These are phyloP conservation scores for Epinephelus malabaricus DNA, from an alignment of 2,797 vertebrate genomes.

Conservation along the genomic window DNA sequence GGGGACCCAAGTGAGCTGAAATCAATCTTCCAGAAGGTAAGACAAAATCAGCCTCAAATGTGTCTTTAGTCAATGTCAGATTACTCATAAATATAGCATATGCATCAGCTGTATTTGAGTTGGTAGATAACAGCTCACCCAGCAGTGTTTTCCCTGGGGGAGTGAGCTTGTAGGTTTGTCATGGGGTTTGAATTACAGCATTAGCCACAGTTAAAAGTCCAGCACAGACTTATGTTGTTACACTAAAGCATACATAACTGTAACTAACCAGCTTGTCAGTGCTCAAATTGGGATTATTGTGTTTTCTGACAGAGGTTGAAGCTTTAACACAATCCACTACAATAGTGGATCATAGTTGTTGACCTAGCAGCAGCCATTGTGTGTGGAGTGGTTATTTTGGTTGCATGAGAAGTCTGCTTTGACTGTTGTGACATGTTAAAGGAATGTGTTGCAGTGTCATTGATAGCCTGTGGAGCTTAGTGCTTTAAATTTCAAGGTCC, in stretches of 20 bases:
- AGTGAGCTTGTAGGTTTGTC: conserved; percentile 48
- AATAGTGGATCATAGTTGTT: neutral
- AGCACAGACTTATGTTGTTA: conserved; percentile 12
- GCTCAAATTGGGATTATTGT: neutral
- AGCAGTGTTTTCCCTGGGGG: neutral
- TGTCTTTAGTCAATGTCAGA: neutral
- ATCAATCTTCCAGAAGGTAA: conserved; percentile 95
- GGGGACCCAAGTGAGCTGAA: conserved; percentile 95
- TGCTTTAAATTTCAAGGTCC: conserved; percentile 17
- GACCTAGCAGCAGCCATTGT: neutral
- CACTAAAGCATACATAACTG: neutral
- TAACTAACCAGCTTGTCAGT: neutral
- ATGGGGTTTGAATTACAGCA: conserved; percentile 66
- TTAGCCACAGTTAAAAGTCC: conserved; percentile 32
- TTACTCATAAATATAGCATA: too few species aligned
- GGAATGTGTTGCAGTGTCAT: too few species aligned
- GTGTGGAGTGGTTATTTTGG: neutral
- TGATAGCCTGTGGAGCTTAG: neutral
- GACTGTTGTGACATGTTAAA: neutral
- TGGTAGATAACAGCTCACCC: neutral
- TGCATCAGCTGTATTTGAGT: neutral
- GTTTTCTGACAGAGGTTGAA: neutral
- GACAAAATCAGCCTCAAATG: neutral
- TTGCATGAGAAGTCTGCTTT: neutral
- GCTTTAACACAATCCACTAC: neutral